A percentile compares a stretch with the other conserved stretches of the same genome.
Conservation (phyloP, 1,140 invertebrate species). For the Drosophila mojavensis region DNA sequence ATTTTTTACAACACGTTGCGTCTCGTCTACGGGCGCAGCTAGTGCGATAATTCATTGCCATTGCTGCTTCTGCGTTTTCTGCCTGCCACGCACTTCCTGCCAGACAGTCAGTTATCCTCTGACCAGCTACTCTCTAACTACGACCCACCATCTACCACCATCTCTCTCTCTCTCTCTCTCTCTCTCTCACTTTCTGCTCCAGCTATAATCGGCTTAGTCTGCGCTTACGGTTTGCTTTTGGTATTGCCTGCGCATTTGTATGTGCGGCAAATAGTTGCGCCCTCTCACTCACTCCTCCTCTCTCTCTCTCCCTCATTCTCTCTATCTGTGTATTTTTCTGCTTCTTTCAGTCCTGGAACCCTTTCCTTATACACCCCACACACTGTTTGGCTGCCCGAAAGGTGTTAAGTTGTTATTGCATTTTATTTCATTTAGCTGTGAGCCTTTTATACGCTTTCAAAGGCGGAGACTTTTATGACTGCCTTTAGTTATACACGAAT, state of each 20-base stretch:
- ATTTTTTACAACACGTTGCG: slow-evolving; percentile 83
- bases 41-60: slow-evolving; percentile 80
- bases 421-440: slow-evolving; percentile 49
- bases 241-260: slow-evolving; percentile 75
- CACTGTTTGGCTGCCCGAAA: slow-evolving; percentile 42
- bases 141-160: not conserved
- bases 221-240: slow-evolving; percentile 80
- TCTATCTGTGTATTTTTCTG: not conserved
- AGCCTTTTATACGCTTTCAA: slow-evolving; percentile 37
- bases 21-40: slow-evolving; percentile 71
- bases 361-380: not conserved
- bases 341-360: not conserved
- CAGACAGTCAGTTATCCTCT: slow-evolving; percentile 31
- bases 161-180: not conserved
- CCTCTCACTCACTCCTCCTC: slow-evolving; percentile 28
- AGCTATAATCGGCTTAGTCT: slow-evolving; percentile 81
- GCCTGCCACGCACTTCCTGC: slow-evolving; percentile 72
- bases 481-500: slow-evolving; percentile 5
- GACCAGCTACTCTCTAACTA: slow-evolving; percentile 2
- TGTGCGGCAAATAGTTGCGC: slow-evolving; percentile 33
- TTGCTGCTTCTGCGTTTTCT: slow-evolving; percentile 35
- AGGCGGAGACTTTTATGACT: slow-evolving; percentile 32
- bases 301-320: slow-evolving; percentile 13
- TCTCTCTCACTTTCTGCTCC: slow-evolving; percentile 52
- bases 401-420: slow-evolving; percentile 59